Conservation (phyloP, 2,113 vertebrate genomes). For the Microcebus ravelobensis region DNA sequence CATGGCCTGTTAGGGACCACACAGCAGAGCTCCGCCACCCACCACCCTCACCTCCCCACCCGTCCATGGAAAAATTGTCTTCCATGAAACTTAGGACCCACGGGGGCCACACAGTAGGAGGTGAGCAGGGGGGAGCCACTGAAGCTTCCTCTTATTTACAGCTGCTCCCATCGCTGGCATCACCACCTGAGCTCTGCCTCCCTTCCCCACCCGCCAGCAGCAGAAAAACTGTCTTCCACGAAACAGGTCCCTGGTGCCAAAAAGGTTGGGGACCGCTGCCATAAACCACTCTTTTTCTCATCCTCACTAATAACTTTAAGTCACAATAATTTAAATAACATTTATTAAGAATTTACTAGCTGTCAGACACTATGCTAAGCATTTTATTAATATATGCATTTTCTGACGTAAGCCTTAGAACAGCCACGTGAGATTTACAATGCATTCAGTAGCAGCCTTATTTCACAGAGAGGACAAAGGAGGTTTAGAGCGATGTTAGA, state of each 20-base stretch:
- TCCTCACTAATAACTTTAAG: not conserved
- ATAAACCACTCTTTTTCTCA: not conserved
- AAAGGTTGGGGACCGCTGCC: no score
- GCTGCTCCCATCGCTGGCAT: no score
- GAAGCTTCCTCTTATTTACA: no score
- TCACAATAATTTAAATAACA: not conserved
- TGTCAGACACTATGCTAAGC: not conserved
- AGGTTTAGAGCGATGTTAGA: not conserved
- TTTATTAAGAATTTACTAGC: not conserved
- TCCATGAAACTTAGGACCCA: no score
- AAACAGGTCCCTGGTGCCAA: no score
- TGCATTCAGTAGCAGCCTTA: not conserved
- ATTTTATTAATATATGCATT: not conserved
- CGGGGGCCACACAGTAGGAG: no score
- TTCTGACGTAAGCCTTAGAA: constrained; percentile 1
- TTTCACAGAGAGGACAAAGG: not conserved
- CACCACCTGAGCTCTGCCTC: not conserved
- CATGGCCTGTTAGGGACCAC: no score
- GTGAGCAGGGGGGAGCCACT: no score
- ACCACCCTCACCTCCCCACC: not conserved
- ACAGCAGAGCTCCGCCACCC: no score
- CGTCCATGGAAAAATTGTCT: no score
- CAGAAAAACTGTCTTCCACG: no score
- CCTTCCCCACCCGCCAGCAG: not conserved
- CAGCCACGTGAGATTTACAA: not conserved